Conservation (phyloP, 2,797 vertebrate species). For the Buceros bicornis region DNA sequence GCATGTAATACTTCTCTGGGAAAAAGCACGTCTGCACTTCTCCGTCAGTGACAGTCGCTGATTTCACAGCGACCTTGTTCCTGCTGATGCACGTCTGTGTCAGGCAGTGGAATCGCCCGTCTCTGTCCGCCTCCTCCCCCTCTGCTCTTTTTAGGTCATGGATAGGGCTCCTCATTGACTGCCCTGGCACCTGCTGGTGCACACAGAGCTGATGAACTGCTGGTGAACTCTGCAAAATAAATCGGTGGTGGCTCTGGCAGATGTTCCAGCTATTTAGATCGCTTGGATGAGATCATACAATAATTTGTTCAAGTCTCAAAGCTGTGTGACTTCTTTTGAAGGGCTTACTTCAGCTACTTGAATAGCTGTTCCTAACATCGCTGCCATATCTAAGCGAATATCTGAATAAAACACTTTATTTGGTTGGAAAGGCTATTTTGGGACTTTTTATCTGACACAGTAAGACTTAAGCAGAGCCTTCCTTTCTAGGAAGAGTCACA, state of each 20-base stretch:
- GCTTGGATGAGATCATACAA: conserved; percentile 58
- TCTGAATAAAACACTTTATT: conserved; percentile 62
- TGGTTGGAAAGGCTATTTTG: conserved; percentile 34
- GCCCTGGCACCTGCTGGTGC: conserved; percentile 57
- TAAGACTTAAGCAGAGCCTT: conserved; percentile 41
- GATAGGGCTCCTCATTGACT: not conserved
- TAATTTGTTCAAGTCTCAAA: conserved; percentile 55
- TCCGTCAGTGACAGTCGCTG: not conserved
- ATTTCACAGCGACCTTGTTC: not conserved
- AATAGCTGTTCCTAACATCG: conserved; percentile 52
- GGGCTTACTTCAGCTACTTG: conserved; percentile 54
- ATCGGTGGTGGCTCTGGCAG: conserved; percentile 43
- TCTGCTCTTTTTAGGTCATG: not conserved
- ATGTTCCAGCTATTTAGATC: conserved; percentile 62
- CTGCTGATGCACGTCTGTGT: not conserved
- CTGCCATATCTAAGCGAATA: conserved; percentile 17
- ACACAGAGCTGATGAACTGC: conserved; percentile 54
- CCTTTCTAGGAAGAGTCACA: conserved; percentile 52
- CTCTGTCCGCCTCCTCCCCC: not conserved
- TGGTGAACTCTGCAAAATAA: conserved; percentile 43
- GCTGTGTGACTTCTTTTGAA: conserved; percentile 57
- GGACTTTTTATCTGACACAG: conserved; percentile 32
- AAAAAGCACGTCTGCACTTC: conserved; percentile 27
- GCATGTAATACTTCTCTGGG: conserved; percentile 61
- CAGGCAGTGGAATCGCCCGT: not conserved